Conservation (phyloP, 1,140 invertebrate genomes). For the Dendrolimus punctatus region DNA sequence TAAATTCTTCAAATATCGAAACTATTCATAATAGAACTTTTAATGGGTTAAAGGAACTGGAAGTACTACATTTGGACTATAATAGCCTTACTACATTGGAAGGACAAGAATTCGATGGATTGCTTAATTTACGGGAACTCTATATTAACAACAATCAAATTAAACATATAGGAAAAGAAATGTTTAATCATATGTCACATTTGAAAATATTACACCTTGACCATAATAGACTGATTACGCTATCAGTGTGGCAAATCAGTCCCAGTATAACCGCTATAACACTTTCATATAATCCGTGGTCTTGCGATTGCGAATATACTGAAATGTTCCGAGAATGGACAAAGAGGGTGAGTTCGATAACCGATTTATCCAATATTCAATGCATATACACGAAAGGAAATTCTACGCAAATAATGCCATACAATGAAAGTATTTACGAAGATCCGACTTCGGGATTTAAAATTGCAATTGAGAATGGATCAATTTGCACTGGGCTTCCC, state of each 20-base stretch:
- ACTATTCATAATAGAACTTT: slow-evolving; percentile 91
- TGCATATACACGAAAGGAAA: slow-evolving; percentile 76
- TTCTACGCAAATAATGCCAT: slow-evolving; percentile 72
- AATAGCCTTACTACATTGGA: slow-evolving; percentile 83
- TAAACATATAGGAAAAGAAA: slow-evolving; percentile 80
- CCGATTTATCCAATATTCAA: slow-evolving; percentile 75
- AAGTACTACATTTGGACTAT: slow-evolving; percentile 86
- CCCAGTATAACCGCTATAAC: slow-evolving; percentile 78
- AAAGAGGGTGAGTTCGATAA: slow-evolving; percentile 75
- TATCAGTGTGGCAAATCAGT: slow-evolving; percentile 84
- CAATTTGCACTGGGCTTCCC: slow-evolving; percentile 74
- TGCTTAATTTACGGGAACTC: slow-evolving; percentile 85
- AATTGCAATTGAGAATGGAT: slow-evolving; percentile 70
- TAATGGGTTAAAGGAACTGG: slow-evolving; percentile 87
- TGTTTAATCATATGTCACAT: slow-evolving; percentile 81
- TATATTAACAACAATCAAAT: slow-evolving; percentile 91
- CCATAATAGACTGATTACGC: slow-evolving; percentile 82
- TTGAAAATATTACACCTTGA: slow-evolving; percentile 83
- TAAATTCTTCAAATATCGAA: slow-evolving; percentile 91
- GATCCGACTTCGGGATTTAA: slow-evolving; percentile 74
- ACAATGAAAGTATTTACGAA: slow-evolving; percentile 73
- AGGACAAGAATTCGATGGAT: slow-evolving; percentile 86
- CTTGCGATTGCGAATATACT: slow-evolving; percentile 89
- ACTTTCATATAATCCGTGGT: slow-evolving; percentile 88
- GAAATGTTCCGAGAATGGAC: slow-evolving; percentile 87